Base-by-base conservation (phyloP, 2,113 vertebrate genomes). In the Lagopus muta region DNA sequence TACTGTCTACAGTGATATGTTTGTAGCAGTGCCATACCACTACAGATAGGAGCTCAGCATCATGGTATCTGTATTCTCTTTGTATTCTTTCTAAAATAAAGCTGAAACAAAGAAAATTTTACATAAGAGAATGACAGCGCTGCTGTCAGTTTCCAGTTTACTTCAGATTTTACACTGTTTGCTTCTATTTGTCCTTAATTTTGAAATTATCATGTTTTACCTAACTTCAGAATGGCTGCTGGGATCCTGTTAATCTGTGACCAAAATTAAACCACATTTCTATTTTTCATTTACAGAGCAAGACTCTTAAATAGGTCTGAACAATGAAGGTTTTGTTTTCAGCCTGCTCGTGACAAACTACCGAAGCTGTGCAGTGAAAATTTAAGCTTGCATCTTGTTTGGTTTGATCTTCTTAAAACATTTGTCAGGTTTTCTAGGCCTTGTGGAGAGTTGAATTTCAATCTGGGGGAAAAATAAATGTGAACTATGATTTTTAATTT, bases 11-110 rank as follows among this genome's bases (percentile, higher is more conserved):
- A 80, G 65, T 91, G 50, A 15, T 89, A 9, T 84, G 40, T 94
- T 93, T 92, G n/a, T 83, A 75, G n/a, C 48, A 71, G 50, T 0
- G 0, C 34, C 47, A 3, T 47, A 27, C 12, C 25, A 3, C 78
- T 58, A 22, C 0, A 0, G 76, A 8, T 65, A 2, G 43, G n/a
- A 13, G 79, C 18, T 60, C 48, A 58, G 2, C 19, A 48, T 25
- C 19, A 65, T 32, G 25, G 19, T 81, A 2, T 27, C 34, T 48
- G 4, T 86, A 3, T 65, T 92, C 54, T 54, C 72, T 54, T 40
- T 40, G 32, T 22, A 2, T 52, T 52, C 16, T 30, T 65, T 66
- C 13, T 54, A 64, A 57, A 45, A 42, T 67, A 64, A 86, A 93
- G 74, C 42, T 24, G 43, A 55, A 52, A 38, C 75, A 32, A 67